Evolutionary conservation across 2,888 invertebrate genomes (phyloP), one percentile per base, ranked within the genome.

Genomic region (Drosophila infuscata): DNA sequence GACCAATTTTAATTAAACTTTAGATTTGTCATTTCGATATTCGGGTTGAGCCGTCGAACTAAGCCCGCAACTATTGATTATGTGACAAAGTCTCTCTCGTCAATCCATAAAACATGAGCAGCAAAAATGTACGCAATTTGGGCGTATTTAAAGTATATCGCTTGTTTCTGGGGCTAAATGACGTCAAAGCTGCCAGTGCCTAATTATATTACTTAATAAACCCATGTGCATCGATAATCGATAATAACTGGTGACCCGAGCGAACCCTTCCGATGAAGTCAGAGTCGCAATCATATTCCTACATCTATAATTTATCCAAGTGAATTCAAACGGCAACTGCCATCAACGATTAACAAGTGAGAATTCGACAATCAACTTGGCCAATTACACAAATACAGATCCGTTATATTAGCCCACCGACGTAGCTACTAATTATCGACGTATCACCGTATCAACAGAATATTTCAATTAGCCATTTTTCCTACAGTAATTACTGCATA

Each of bases 41-140:
- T 57, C 36, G 63, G 58, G 30, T 43, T 72, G 41, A 15, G 52
- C 32, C 29, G 36, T 35, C 38, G 36, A 79, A 62, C 61, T 61
- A 58, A 61, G 30, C 33, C 15, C 17, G 53, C 62, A 71, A 65
- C 66, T 73, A 70, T 73, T 63, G 56, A 65, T 49, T 60, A 46
- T 36, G 63, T 74, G 70, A 9, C 82, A 82, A 82, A 82, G 79
- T 82, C 68, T 76, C 79, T 76, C 38, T 32, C n/a, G 35, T 6
- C 25, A 63, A 81, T 83, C 49, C 54, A 81, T 74, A 61, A 81
- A 74, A 77, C 81, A 81, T 81, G 83, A 81, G 74, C 41, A 25
- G 35, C 41, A 35, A 65, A 46, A 48, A 48, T 56, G 63, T 51
- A 59, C 52, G 35, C 48, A 48, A 74, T 61, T 83, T 70, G 46